Base-by-base conservation (phyloP, 2,113 vertebrate genomes). In the Callospermophilus lateralis region DNA sequence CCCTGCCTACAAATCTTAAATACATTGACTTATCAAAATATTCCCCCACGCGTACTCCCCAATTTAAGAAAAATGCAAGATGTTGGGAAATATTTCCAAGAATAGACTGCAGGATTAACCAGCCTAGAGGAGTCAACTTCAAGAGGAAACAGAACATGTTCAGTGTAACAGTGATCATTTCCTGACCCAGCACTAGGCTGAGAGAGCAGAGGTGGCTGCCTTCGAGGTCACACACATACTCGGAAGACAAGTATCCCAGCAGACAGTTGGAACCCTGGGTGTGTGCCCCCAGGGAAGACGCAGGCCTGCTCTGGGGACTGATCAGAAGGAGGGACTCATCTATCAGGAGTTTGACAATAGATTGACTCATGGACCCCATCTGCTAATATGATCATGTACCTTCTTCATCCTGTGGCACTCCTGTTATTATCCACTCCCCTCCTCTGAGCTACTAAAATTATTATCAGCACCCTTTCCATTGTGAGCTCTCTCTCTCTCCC, bases 11-110 rank as follows among this genome's bases (percentile, higher is more conserved):
- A 83, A 30, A 74, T 67, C 70, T 26, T 89, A 92, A 93, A 89
- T 37, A 76, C 63, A 37, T 37, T 81, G 79, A 86, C 89, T 93
- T 96, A 94, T 93, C 86, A 77, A 90, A 89, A 70, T 93, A 84
- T 51, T 70, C 13, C 58, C 68, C 70, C 22, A 17, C n/a, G 1
- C 76, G 58, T 2, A 68, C 70, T 91, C 91, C 68, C 84, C 72
- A 87, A 48, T 81, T 90, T 79, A 63, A 95, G 70, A 98, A 97
- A 86, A 96, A 96, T 84, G 86, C 51, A 93, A 88, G 30, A 67
- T 89, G 93, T 97, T 97, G 74, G 76, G 86, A 94, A 97, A 97
- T 92, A 72, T 93, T 97, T 96, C 97, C 63, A 79, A 92, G 92
- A 96, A 97, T 84, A 97, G 92, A 72, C 76, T 6, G 0, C 86